phyloP scores from a whole-genome alignment of 2,797 vertebrate species.

The Kryptolebias ocellatus region DNA sequence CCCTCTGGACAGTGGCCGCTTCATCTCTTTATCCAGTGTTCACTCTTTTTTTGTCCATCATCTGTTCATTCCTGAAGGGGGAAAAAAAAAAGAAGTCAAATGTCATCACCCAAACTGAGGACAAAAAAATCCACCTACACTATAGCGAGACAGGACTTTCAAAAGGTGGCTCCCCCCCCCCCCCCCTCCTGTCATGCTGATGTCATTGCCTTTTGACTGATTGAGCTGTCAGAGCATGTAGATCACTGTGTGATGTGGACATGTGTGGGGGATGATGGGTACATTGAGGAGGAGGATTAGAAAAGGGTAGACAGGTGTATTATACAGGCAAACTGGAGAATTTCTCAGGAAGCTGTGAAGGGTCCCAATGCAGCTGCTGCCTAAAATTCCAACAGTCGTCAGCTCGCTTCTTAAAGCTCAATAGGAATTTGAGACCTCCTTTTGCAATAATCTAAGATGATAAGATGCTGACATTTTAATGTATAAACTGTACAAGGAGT shows the following conservation, averaged over 20 bases:
- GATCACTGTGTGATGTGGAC: constrained; percentile 23
- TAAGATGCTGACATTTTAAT: too few relatives aligned
- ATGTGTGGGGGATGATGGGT: constrained; percentile 33
- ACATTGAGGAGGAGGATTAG: constrained; percentile 31
- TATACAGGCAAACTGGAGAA: constrained; percentile 1
- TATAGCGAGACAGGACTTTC: constrained; percentile 18
- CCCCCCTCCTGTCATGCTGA: not conserved
- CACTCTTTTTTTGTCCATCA: constrained; percentile 55
- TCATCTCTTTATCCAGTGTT: constrained; percentile 46
- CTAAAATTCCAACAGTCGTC: too few relatives aligned
- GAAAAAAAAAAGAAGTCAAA: constrained; percentile 27
- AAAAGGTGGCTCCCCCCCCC: not conserved
- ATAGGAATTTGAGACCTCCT: too few relatives aligned
- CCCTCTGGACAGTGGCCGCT: constrained; percentile 52
- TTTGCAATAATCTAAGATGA: too few relatives aligned
- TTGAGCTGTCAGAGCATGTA: constrained; percentile 32
- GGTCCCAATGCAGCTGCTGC: too few relatives aligned
- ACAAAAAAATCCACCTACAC: constrained; percentile 39
- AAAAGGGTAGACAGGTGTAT: constrained; percentile 14
- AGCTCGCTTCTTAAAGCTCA: too few relatives aligned
- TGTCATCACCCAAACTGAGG: constrained; percentile 43
- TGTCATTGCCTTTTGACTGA: constrained; percentile 29
- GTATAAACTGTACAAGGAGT: too few relatives aligned
- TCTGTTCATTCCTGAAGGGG: constrained; percentile 37
- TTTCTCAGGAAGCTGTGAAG: too few relatives aligned